Conservation (phyloP, 1,140 invertebrate species). For the Gonatopus flavifemur region DNA sequence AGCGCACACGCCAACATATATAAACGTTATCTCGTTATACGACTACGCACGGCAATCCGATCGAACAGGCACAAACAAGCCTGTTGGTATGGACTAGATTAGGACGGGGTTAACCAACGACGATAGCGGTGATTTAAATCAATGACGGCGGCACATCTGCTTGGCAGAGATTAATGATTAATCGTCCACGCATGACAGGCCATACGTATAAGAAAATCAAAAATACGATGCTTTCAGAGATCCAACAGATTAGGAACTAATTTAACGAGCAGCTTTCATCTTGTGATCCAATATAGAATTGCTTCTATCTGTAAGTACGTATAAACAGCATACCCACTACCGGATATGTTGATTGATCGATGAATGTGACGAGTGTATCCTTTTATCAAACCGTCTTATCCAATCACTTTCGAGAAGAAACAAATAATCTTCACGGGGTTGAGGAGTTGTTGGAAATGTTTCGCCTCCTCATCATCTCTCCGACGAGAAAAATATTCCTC, state of each 20-base stretch:
- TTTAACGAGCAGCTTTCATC: conserved; percentile 44
- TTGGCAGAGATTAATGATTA: conserved; percentile 46
- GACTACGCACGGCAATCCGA: conserved; percentile 20
- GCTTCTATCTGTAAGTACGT: neutral
- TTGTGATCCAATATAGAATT: conserved; percentile 36
- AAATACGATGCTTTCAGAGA: conserved; percentile 34
- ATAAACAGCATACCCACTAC: conserved; percentile 23
- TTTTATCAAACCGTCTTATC: conserved; percentile 13
- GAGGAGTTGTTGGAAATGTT: too few species aligned
- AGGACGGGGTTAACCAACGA: conserved; percentile 37
- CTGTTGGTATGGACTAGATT: conserved; percentile 28
- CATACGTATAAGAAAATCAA: conserved; percentile 33
- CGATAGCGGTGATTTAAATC: conserved; percentile 41
- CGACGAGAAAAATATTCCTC: too few species aligned
- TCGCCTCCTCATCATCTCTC: too few species aligned
- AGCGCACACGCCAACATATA: neutral
- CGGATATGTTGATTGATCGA: conserved; percentile 37
- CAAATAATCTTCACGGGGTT: too few species aligned
- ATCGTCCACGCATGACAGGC: conserved; percentile 31
- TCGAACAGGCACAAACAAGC: conserved; percentile 18
- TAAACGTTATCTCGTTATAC: conserved; percentile 29
- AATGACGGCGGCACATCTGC: conserved; percentile 42
- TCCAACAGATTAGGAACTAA: conserved; percentile 44
- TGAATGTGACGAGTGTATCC: conserved; percentile 11
- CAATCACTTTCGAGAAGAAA: too few species aligned